Conservation (phyloP, 2,797 vertebrate species). For the Bovichtus diacanthus region DNA sequence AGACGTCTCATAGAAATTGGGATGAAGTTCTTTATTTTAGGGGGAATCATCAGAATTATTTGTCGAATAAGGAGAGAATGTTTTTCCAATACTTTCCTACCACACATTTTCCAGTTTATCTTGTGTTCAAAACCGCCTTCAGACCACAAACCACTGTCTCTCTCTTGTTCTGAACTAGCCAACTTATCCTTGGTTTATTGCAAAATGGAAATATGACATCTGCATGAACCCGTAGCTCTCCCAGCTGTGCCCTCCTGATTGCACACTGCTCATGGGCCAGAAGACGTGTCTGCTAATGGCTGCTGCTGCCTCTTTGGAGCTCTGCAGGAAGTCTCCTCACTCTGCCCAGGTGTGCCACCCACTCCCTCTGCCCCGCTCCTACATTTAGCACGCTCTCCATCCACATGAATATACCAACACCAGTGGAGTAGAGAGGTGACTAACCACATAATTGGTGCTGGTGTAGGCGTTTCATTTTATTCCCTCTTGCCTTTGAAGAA, state of each 20-base stretch:
- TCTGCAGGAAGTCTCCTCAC: slow-evolving; percentile 83
- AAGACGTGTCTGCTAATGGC: slow-evolving; percentile 94
- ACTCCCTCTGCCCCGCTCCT: slow-evolving; percentile 49
- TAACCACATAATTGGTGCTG: slow-evolving; percentile 64
- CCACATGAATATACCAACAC: slow-evolving; percentile 66
- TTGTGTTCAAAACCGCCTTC: neutral
- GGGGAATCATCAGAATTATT: neutral
- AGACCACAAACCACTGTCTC: neutral
- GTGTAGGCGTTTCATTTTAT: slow-evolving; percentile 65
- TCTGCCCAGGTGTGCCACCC: slow-evolving; percentile 84
- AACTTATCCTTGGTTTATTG: neutral
- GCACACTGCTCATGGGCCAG: slow-evolving; percentile 88
- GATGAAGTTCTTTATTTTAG: neutral
- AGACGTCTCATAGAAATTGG: neutral
- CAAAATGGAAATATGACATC: neutral
- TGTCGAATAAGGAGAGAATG: neutral
- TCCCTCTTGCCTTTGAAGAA: slow-evolving; percentile 30
- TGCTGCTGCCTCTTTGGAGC: slow-evolving; percentile 88
- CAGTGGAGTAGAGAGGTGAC: slow-evolving; percentile 68
- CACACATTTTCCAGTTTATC: neutral
- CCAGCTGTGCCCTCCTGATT: slow-evolving; percentile 89
- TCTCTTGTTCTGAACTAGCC: slow-evolving; percentile 1
- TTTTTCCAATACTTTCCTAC: neutral
- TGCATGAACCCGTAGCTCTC: slow-evolving; percentile 85
- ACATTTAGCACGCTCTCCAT: slow-evolving; percentile 62